A percentile compares a stretch with the other conserved stretches of the same genome.
phyloP scores from a whole-genome alignment of 92 coral and sea anemone species.

The Epizoanthus rinbou region DNA sequence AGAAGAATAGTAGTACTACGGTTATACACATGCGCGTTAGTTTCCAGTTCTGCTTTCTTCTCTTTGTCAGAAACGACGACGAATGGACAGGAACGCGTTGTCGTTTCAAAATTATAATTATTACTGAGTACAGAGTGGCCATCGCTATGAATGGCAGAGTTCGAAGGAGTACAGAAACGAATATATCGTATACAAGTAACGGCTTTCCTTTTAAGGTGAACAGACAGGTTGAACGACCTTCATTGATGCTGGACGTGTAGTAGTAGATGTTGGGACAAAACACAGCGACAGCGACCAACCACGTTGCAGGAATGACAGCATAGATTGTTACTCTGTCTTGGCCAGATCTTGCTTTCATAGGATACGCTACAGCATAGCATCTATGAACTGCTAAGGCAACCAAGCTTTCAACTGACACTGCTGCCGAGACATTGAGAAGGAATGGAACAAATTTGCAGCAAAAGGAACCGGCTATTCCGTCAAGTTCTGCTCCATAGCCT shows the following conservation, averaged over 20 bases:
- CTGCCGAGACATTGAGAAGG: slow-evolving; percentile 15
- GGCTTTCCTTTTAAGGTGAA: slow-evolving; percentile 5
- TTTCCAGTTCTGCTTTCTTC: slow-evolving; percentile 22
- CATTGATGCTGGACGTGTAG: slow-evolving; percentile 4
- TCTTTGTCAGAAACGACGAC: not conserved
- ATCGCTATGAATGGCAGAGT: slow-evolving; percentile 12
- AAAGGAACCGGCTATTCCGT: not conserved
- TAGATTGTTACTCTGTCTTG: not conserved
- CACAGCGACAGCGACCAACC: slow-evolving; percentile 13
- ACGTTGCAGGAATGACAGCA: not conserved
- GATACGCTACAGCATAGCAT: slow-evolving; percentile 30
- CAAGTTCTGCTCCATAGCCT: not conserved
- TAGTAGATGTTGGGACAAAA: slow-evolving; percentile 7
- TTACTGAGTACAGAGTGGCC: not conserved
- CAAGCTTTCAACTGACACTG: slow-evolving; percentile 27
- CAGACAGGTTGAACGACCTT: not conserved
- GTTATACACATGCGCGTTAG: slow-evolving; percentile 20
- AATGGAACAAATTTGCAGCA: slow-evolving; percentile 2
- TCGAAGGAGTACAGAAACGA: slow-evolving; percentile 22
- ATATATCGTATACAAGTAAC: not conserved
- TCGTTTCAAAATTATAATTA: slow-evolving; percentile 8
- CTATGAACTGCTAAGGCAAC: slow-evolving; percentile 21
- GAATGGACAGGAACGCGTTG: slow-evolving; percentile 16
- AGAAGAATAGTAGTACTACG: slow-evolving; percentile 14
- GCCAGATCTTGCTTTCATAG: slow-evolving; percentile 1